phyloP scores from a whole-genome alignment of 2,113 vertebrate genomes.

The Parus major region DNA sequence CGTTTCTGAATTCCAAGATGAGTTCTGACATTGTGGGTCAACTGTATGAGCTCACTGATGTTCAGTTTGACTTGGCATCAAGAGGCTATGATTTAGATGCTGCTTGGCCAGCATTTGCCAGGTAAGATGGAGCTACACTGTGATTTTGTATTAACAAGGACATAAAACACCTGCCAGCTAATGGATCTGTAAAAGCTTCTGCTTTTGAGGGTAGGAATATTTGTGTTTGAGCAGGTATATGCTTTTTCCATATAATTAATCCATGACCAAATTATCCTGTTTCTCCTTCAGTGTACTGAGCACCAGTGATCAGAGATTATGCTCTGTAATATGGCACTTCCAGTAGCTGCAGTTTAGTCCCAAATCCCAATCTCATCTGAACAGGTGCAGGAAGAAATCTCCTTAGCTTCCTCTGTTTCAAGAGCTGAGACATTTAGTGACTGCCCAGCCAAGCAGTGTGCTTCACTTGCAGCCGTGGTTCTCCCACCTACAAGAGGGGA shows the following conservation, averaged over 20 bases:
- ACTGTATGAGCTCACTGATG: constrained; percentile 93
- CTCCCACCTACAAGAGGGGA: not conserved
- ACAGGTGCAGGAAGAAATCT: not conserved
- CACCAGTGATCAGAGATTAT: not conserved
- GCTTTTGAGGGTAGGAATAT: not conserved
- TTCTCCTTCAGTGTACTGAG: not conserved
- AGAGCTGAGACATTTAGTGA: not conserved
- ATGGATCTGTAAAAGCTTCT: not conserved
- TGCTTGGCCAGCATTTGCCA: constrained; percentile 91
- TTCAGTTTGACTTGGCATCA: constrained; percentile 89
- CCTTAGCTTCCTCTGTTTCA: not conserved
- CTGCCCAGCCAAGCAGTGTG: not conserved
- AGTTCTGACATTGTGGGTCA: constrained; percentile 89
- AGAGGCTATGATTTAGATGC: constrained; percentile 92
- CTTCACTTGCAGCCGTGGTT: not conserved
- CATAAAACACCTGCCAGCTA: not conserved
- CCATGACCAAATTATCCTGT: not conserved
- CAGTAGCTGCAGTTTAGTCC: not conserved
- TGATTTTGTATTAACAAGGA: not conserved
- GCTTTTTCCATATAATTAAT: not conserved
- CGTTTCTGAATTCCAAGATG: constrained; percentile 88
- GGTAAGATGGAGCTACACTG: constrained; percentile 70
- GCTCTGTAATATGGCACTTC: not conserved
- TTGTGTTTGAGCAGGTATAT: not conserved
- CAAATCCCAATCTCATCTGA: not conserved